Evolutionary conservation across 2,888 invertebrate species (phyloP).

Genomic region (Cryptophagus acutangulus): DNA sequence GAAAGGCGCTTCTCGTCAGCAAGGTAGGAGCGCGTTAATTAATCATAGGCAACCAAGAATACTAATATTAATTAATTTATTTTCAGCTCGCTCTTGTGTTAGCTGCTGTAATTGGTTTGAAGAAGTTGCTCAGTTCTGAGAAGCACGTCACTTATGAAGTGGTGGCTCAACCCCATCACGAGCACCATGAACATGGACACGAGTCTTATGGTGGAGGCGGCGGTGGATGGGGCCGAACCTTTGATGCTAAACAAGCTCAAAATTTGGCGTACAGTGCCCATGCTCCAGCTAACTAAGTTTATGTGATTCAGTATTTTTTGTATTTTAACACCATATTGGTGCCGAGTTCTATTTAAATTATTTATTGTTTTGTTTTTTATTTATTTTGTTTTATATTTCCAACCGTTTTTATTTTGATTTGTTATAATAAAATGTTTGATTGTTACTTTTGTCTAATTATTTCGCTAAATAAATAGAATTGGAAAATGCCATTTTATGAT

Average conservation of each 20-base stretch:
- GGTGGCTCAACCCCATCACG: constrained; percentile 66
- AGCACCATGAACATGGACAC: constrained; percentile 51
- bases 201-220: constrained; percentile 45
- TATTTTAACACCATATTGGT: constrained; percentile 41
- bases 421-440: too few species aligned
- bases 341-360: constrained; percentile 27
- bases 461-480: too few species aligned
- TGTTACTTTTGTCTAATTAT: too few species aligned
- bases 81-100: constrained; percentile 67
- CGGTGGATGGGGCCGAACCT: constrained; percentile 58
- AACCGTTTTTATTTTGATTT: too few species aligned
- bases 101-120: constrained; percentile 75
- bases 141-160: constrained; percentile 72
- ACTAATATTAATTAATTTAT: constrained; percentile 10
- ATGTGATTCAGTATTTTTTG: constrained; percentile 10
- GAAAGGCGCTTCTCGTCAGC: constrained; percentile 78
- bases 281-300: constrained; percentile 42
- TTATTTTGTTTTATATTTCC: constrained; percentile 28
- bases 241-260: constrained; percentile 50
- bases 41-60: constrained; percentile 5
- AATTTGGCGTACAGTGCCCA: constrained; percentile 62
- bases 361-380: constrained; percentile 33
- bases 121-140: constrained; percentile 73
- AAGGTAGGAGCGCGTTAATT: constrained; percentile 51
- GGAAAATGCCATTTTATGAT: too few species aligned